A percentile compares a stretch with the other conserved stretches of the same genome.
Evolutionary conservation across 2,888 invertebrate species (phyloP).

Genomic region (Calephelis perditalis): DNA sequence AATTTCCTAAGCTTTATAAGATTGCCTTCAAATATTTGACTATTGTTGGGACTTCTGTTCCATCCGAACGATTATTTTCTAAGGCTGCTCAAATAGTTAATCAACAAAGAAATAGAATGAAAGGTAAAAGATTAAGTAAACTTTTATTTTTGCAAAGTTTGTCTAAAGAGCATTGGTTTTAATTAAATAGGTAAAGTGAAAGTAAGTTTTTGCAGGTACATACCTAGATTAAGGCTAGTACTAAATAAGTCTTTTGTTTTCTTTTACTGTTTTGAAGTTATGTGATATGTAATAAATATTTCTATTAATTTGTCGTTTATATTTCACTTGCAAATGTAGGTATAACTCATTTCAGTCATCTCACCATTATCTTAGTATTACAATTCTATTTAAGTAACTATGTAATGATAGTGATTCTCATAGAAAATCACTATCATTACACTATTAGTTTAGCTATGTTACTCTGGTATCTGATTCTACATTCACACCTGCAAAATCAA

Average conservation of each 20-base stretch:
- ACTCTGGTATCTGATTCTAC: constrained; percentile 4
- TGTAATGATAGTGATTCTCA: neutral
- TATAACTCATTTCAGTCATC: neutral
- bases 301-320: neutral
- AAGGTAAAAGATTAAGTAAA: no score
- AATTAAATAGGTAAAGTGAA: no score
- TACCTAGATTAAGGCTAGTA: no score
- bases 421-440: constrained; percentile 1
- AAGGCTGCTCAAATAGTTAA: no score
- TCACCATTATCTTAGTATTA: neutral
- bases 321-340: neutral
- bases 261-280: neutral
- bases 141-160: no score
- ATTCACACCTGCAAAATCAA: neutral
- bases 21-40: no score
- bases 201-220: no score
- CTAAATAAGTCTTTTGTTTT: neutral
- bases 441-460: constrained; percentile 1
- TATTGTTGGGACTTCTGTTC: no score
- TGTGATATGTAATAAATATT: neutral
- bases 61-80: no score
- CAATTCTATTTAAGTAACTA: neutral
- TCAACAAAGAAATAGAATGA: no score
- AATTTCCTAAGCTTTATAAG: no score
- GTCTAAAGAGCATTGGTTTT: no score